phyloP scores from a whole-genome alignment of 2,797 vertebrate genomes.

The Helostoma temminkii region DNA sequence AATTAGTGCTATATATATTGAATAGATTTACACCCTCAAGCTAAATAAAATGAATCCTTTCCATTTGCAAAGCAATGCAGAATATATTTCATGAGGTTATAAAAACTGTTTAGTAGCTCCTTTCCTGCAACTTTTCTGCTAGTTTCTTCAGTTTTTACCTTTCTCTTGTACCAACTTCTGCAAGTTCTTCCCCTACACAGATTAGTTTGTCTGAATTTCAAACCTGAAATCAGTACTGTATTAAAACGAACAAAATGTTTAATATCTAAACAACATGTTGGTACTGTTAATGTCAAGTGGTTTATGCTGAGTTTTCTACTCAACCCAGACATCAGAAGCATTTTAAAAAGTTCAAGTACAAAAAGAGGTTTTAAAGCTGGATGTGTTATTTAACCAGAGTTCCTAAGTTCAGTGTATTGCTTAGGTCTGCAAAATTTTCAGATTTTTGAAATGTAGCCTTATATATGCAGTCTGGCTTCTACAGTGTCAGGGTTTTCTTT shows the following conservation, averaged over 20 bases:
- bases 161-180: not conserved
- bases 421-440: not conserved
- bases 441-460: too few species aligned
- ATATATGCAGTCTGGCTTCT: too few species aligned
- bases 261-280: too few species aligned
- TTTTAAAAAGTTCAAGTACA: too few species aligned
- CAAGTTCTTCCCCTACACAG: conserved; percentile 1
- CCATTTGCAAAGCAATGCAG: not conserved
- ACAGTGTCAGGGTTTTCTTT: too few species aligned
- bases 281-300: too few species aligned
- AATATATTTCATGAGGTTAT: not conserved
- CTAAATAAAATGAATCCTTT: not conserved
- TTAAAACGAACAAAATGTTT: too few species aligned
- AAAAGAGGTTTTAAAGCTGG: not conserved
- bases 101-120: too few species aligned
- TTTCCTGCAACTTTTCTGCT: not conserved
- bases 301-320: too few species aligned
- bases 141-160: not conserved
- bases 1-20: not conserved
- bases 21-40: not conserved
- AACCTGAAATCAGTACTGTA: too few species aligned
- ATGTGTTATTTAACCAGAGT: not conserved
- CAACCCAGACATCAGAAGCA: not conserved
- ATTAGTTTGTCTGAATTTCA: not conserved
- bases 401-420: not conserved